Evolutionary conservation across 2,797 vertebrate genomes (phyloP).

Genomic region (Gobio occitaniae): DNA sequence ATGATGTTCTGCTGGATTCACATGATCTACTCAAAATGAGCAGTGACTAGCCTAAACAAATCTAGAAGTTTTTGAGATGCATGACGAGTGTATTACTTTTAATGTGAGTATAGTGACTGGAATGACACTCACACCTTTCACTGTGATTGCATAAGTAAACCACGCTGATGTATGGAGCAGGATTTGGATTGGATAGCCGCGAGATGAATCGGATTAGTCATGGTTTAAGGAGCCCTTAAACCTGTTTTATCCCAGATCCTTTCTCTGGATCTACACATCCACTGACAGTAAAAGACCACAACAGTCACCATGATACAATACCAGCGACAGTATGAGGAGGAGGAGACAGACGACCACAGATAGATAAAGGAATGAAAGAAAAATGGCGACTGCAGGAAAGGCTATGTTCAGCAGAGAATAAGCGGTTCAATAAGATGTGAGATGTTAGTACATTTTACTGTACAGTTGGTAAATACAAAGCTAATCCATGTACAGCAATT

Average conservation of each 20-base stretch:
- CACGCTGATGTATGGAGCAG: constrained; percentile 59
- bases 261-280: constrained; percentile 51
- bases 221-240: constrained; percentile 66
- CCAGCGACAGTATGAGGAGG: background rate
- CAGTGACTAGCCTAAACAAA: background rate
- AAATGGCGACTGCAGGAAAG: background rate
- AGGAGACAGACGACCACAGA: background rate
- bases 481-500: background rate
- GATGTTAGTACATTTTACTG: background rate
- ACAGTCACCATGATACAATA: background rate
- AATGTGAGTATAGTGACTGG: background rate
- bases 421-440: background rate
- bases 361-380: background rate
- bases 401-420: background rate
- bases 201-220: constrained; percentile 62
- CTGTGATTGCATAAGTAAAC: constrained; percentile 41
- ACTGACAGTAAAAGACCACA: too few species aligned
- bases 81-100: background rate
- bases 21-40: background rate
- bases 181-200: constrained; percentile 64
- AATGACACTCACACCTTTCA: background rate
- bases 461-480: background rate
- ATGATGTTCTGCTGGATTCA: background rate
- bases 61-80: background rate
- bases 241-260: constrained; percentile 70